These are phyloP conservation scores for Baryphthengus martii DNA, from an alignment of 2,113 vertebrate species.

Conservation along the genomic window DNA sequence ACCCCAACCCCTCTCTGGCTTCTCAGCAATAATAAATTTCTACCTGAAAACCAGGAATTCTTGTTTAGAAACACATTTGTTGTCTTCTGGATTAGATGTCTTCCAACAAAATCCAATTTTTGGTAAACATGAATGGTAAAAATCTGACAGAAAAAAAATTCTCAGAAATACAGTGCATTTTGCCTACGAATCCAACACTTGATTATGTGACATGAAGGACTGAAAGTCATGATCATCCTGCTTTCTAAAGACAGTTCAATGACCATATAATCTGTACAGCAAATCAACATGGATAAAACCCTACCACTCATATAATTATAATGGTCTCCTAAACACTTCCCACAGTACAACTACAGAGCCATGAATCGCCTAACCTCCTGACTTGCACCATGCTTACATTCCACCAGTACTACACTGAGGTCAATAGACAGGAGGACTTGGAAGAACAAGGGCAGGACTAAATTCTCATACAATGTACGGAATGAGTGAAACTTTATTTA, in stretches of 20 bases:
- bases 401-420: not conserved
- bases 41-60: not conserved
- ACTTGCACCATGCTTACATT: not conserved
- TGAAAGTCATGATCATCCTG: not conserved
- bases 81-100: not conserved
- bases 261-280: not conserved
- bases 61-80: not conserved
- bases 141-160: not conserved
- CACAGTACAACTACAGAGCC: not conserved
- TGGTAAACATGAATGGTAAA: not conserved
- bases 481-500: not conserved
- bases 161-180: not conserved
- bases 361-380: not conserved
- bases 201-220: not conserved
- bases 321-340: not conserved
- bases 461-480: not conserved
- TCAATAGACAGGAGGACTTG: not conserved
- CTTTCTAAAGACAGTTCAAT: not conserved
- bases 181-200: not conserved
- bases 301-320: not conserved
- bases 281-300: not conserved
- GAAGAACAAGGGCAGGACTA: not conserved
- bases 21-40: not conserved
- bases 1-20: not conserved
- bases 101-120: not conserved